Percentiles rank a stretch among this genome's conserved stretches.
Evolutionary conservation across 2,888 invertebrate genomes (phyloP).

Genomic region (Resseliella maxima): DNA sequence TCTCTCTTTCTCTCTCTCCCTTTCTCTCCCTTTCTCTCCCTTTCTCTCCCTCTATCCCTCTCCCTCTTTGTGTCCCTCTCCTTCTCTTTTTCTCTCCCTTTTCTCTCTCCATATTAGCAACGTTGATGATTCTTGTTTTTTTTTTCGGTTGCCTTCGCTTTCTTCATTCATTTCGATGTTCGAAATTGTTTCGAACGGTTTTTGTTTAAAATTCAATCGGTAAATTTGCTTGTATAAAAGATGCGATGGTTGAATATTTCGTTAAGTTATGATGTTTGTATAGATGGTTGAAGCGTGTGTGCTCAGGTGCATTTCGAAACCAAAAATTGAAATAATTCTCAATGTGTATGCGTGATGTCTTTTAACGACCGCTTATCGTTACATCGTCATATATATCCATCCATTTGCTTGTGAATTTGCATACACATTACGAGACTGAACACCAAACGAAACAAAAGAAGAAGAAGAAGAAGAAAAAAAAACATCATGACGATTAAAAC

Average conservation of each 20-base stretch:
- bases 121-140: too few relatives aligned
- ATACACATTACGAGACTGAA: neutral
- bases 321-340: slow-evolving; percentile 43
- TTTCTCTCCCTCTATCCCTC: too few relatives aligned
- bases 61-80: too few relatives aligned
- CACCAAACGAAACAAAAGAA: neutral
- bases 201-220: neutral
- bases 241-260: neutral
- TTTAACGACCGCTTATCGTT: slow-evolving; percentile 16
- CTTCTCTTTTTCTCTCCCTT: too few relatives aligned
- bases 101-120: too few relatives aligned
- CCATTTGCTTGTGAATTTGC: neutral
- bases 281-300: neutral
- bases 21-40: too few relatives aligned
- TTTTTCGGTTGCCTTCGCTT: too few relatives aligned
- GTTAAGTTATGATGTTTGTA: slow-evolving; percentile 16
- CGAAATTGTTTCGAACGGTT: neutral
- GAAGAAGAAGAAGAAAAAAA: too few relatives aligned
- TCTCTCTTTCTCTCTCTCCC: too few relatives aligned
- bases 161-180: too few relatives aligned
- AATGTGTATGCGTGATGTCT: slow-evolving; percentile 50
- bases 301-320: slow-evolving; percentile 23
- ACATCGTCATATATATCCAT: neutral
- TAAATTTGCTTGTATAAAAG: neutral
- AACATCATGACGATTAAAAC: neutral